phyloP scores from a whole-genome alignment of 2,113 vertebrate species.

The Anhinga rufa region DNA sequence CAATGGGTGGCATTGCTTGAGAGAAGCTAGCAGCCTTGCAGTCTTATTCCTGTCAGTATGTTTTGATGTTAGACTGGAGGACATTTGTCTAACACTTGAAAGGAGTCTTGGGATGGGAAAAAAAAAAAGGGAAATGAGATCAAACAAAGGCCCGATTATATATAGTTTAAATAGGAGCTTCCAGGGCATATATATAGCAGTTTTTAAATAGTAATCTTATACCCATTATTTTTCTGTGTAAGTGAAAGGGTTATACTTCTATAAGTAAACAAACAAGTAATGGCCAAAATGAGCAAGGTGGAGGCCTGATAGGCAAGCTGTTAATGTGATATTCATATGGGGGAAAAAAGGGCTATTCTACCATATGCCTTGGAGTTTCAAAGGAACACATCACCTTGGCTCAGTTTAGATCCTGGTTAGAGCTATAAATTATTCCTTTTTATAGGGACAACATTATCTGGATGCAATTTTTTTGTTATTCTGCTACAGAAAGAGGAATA shows the following conservation, averaged over 20 bases:
- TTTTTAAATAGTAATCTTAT: neutral
- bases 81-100: slow-evolving; percentile 59
- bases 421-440: neutral
- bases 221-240: neutral
- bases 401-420: neutral
- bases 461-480: neutral
- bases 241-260: neutral
- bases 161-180: neutral
- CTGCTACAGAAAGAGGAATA: neutral
- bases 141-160: neutral
- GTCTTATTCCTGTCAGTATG: slow-evolving; percentile 45
- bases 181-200: neutral
- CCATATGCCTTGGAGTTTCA: neutral
- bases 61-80: slow-evolving; percentile 55
- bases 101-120: neutral
- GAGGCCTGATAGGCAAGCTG: neutral
- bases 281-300: neutral
- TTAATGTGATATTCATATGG: neutral
- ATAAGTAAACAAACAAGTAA: neutral
- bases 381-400: neutral
- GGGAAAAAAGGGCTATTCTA: neutral
- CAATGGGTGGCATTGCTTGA: slow-evolving; percentile 59
- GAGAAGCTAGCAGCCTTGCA: slow-evolving; percentile 51
- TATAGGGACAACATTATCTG: neutral
- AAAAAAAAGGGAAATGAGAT: neutral